Evolutionary conservation across 2,797 vertebrate species (phyloP).

Genomic region (Enteromius fasciolatus): DNA sequence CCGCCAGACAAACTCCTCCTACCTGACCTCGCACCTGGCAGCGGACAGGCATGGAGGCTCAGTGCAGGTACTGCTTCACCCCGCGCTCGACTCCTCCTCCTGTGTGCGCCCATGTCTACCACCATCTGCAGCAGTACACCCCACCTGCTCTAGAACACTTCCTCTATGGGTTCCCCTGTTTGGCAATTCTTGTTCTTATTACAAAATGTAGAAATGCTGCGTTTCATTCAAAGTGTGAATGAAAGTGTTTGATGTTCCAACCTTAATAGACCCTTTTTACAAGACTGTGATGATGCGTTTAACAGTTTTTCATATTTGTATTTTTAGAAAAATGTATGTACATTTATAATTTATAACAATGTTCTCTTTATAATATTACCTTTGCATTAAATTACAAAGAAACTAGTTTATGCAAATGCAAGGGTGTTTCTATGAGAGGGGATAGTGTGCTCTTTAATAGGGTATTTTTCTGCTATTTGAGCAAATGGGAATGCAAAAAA

Average conservation of each 20-base stretch:
- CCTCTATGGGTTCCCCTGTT: constrained; percentile 23
- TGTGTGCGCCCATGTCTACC: constrained; percentile 20
- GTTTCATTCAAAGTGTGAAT: constrained; percentile 25
- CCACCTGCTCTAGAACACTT: constrained; percentile 25
- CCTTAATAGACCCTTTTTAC: neutral
- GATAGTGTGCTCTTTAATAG: too few relatives aligned
- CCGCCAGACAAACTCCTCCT: constrained; percentile 96
- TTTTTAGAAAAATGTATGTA: too few relatives aligned
- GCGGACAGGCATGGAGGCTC: constrained; percentile 98
- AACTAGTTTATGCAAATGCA: too few relatives aligned
- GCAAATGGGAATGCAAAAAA: too few relatives aligned
- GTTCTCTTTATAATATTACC: too few relatives aligned
- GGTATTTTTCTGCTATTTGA: too few relatives aligned
- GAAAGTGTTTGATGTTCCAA: neutral
- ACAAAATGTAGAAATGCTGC: neutral
- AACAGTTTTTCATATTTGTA: too few relatives aligned
- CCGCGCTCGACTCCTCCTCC: constrained; percentile 63
- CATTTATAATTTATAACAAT: too few relatives aligned
- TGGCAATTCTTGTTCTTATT: neutral
- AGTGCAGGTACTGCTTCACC: constrained; percentile 89
- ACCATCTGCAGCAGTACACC: constrained; percentile 15
- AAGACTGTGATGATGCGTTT: too few relatives aligned
- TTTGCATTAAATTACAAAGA: too few relatives aligned
- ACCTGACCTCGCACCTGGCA: constrained; percentile 95
- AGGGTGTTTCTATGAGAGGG: too few relatives aligned